A percentile compares a stretch with the other conserved stretches of the same genome.
phyloP scores from a whole-genome alignment of 2,113 vertebrate genomes.

The Passer domesticus region DNA sequence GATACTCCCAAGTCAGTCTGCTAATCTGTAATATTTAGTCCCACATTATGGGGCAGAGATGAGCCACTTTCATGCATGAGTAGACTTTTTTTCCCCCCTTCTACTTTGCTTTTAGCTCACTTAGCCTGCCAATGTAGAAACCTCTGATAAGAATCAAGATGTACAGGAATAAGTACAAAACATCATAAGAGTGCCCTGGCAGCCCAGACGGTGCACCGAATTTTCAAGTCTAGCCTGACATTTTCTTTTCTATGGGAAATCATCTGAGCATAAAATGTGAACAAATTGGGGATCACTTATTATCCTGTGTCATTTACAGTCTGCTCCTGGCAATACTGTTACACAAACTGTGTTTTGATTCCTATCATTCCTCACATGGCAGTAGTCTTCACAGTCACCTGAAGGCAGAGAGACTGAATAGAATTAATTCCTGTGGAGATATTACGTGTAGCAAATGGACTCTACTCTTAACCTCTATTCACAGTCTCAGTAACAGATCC shows the following conservation, averaged over 20 bases:
- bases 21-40: neutral
- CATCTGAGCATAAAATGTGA: slow-evolving; percentile 5
- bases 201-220: neutral
- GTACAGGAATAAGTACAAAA: neutral
- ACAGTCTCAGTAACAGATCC: neutral
- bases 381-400: neutral
- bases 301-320: neutral
- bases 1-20: neutral
- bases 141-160: neutral
- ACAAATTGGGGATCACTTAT: neutral
- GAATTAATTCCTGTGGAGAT: neutral
- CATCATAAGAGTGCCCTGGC: neutral
- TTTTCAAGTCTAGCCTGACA: neutral
- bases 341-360: neutral
- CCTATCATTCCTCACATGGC: neutral
- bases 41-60: neutral
- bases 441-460: neutral
- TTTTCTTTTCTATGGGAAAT: neutral
- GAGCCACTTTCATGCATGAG: neutral
- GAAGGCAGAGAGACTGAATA: neutral
- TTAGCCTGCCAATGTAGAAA: neutral
- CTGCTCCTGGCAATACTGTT: neutral
- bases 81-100: neutral
- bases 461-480: neutral
- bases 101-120: neutral